These are phyloP conservation scores for Arbacia lixula DNA, from an alignment of 53 echinoderm and acorn worm species.

Conservation along the genomic window DNA sequence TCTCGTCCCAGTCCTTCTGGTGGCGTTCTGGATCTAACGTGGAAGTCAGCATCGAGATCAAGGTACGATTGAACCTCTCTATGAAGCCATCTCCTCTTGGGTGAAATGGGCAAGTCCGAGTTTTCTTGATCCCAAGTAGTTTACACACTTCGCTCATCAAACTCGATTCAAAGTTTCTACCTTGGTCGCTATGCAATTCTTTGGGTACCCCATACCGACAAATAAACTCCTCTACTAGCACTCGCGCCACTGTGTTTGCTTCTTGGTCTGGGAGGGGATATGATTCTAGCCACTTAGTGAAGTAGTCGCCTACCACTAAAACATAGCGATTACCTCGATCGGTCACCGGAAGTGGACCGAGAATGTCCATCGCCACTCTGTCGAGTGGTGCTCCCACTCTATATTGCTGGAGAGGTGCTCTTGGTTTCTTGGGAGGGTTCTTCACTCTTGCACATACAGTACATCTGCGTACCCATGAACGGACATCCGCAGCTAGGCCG, in stretches of 20 bases:
- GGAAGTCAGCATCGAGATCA: constrained; percentile 20
- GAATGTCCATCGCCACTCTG: constrained; percentile 60
- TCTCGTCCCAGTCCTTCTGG: constrained; percentile 37
- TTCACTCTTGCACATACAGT: constrained; percentile 49
- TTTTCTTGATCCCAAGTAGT: constrained; percentile 8
- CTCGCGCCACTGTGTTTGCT: constrained; percentile 56
- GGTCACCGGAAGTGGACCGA: constrained; percentile 65
- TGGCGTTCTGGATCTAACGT: constrained; percentile 23
- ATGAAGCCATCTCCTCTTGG: constrained; percentile 7
- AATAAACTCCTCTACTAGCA: constrained; percentile 61
- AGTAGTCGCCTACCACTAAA: constrained; percentile 66
- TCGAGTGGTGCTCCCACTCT: constrained; percentile 57
- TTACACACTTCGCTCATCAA: constrained; percentile 11
- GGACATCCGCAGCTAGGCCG: constrained; percentile 52
- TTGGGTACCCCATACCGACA: constrained; percentile 62
- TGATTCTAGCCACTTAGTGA: constrained; percentile 67
- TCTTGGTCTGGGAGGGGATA: constrained; percentile 51
- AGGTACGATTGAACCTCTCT: constrained; percentile 25
- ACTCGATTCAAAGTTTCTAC: too few species aligned
- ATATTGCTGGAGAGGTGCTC: constrained; percentile 47
- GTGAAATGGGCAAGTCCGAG: constrained; percentile 3
- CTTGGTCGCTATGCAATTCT: constrained; percentile 59
- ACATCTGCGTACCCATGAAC: constrained; percentile 49
- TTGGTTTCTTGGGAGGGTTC: constrained; percentile 16
- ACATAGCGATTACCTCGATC: constrained; percentile 61